Evolutionary conservation across 1,140 invertebrate genomes (phyloP).

Genomic region (Cephus cinctus): DNA sequence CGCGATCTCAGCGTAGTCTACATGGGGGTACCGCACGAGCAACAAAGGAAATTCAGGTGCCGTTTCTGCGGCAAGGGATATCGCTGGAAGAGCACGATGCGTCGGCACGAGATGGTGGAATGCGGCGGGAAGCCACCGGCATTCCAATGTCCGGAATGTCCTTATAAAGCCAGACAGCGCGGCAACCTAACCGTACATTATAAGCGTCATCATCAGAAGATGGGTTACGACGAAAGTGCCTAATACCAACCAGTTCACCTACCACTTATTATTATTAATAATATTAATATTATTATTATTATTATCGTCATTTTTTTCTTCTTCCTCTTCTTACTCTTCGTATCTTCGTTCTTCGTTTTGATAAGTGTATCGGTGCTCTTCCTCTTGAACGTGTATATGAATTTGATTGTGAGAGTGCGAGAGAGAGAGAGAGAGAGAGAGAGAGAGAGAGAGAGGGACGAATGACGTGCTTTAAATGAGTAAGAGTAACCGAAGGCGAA

Average conservation of each 20-base stretch:
- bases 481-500: too few species aligned
- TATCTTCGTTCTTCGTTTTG: neutral
- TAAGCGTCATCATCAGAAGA: slow-evolving; percentile 68
- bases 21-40: slow-evolving; percentile 58
- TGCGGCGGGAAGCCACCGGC: slow-evolving; percentile 83
- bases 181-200: slow-evolving; percentile 81
- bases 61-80: slow-evolving; percentile 78
- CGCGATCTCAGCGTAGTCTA: slow-evolving; percentile 45
- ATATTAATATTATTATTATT: neutral
- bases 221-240: slow-evolving; percentile 33
- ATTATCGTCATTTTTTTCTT: neutral
- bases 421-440: too few species aligned
- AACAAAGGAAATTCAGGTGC: slow-evolving; percentile 70
- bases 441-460: too few species aligned
- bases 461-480: too few species aligned
- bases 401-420: too few species aligned
- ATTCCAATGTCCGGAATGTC: slow-evolving; percentile 79
- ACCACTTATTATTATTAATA: neutral
- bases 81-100: slow-evolving; percentile 78
- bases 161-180: slow-evolving; percentile 75
- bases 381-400: too few species aligned
- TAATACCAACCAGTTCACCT: neutral
- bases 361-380: too few species aligned
- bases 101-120: slow-evolving; percentile 80
- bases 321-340: neutral